Evolutionary conservation across 2,797 vertebrate genomes (phyloP).

Genomic region (Myotis pilosus): DNA sequence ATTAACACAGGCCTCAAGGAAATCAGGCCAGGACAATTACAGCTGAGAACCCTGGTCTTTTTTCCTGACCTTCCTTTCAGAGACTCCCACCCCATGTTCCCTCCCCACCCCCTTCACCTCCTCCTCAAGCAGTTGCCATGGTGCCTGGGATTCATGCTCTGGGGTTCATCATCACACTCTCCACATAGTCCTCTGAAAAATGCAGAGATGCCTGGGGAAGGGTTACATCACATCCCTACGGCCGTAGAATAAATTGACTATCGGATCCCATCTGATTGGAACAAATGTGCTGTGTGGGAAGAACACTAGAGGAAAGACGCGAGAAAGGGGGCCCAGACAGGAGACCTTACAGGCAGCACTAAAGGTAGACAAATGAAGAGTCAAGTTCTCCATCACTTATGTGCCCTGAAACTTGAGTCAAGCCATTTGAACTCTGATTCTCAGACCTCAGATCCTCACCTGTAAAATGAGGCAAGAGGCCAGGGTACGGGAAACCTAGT

Average conservation of each 20-base stretch:
- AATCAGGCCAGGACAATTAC: neutral
- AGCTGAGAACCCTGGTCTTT: neutral
- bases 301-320: neutral
- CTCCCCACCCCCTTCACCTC: neutral
- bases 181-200: neutral
- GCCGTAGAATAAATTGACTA: neutral
- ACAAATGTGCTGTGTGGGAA: neutral
- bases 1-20: slow-evolving; percentile 1
- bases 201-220: neutral
- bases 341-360: neutral
- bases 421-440: neutral
- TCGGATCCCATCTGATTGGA: neutral
- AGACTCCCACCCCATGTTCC: neutral
- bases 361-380: neutral
- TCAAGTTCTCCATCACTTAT: neutral
- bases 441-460: neutral
- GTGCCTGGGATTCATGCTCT: neutral
- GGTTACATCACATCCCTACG: neutral
- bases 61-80: neutral
- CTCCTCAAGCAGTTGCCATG: neutral
- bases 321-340: neutral
- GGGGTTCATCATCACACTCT: neutral
- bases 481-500: fast-evolving
- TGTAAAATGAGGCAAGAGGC: neutral
- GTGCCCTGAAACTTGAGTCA: neutral